Evolutionary conservation across 2,888 invertebrate species (phyloP).

Genomic region (Lacanobia oleracea): DNA sequence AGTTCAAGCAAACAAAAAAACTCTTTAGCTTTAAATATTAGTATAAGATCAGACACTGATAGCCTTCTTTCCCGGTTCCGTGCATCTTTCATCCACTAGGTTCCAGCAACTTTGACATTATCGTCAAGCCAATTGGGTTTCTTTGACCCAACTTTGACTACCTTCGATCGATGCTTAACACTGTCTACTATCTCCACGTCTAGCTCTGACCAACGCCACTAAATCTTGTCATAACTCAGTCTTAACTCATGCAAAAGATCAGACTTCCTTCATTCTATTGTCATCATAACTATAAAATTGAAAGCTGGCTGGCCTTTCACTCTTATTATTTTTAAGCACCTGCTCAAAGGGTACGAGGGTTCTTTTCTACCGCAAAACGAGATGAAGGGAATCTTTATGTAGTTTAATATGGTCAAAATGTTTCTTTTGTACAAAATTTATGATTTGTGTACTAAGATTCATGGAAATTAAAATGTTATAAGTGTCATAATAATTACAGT

Average conservation of each 20-base stretch:
- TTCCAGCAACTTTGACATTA: no score
- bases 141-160: no score
- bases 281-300: not conserved
- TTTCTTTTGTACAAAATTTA: conserved; percentile 44
- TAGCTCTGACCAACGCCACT: not conserved
- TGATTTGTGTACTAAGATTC: conserved; percentile 50
- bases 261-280: not conserved
- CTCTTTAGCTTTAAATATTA: no score
- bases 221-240: not conserved
- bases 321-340: conserved; percentile 34
- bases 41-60: no score
- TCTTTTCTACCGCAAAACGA: conserved; percentile 30
- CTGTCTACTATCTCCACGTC: not conserved
- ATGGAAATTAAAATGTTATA: not conserved
- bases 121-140: no score
- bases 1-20: no score
- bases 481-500: not conserved
- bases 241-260: not conserved
- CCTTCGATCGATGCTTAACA: not conserved
- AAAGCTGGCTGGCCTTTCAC: not conserved
- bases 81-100: no score
- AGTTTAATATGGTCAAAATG: conserved; percentile 9
- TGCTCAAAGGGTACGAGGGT: conserved; percentile 13
- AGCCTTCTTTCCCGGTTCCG: no score
- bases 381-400: not conserved